Evolutionary conservation across 2,797 vertebrate genomes (phyloP).

Genomic region (Coregonus sp.): DNA sequence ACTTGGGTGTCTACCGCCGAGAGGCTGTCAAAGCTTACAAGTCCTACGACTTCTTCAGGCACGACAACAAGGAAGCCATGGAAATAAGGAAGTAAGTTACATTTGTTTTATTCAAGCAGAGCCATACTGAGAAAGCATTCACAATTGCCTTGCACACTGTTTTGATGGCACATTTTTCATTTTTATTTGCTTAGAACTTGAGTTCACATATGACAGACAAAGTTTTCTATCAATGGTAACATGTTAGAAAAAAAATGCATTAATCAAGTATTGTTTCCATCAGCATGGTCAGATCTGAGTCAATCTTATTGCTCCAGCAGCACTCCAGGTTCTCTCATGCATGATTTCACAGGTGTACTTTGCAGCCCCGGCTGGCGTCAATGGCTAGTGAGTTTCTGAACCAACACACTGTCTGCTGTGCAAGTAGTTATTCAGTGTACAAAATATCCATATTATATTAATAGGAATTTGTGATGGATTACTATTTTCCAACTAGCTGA

Average conservation of each 20-base stretch:
- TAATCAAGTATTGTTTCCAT: neutral
- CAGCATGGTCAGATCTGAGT: neutral
- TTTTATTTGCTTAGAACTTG: neutral
- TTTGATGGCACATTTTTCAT: neutral
- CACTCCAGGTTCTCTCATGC: neutral
- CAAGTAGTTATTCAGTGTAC: neutral
- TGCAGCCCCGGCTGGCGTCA: neutral
- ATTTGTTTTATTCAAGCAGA: neutral
- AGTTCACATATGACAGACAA: no score
- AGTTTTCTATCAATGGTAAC: neutral
- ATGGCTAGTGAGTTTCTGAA: neutral
- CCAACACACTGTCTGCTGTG: neutral
- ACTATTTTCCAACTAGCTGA: neutral
- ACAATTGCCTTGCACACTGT: neutral
- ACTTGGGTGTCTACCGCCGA: conserved; percentile 94
- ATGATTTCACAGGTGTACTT: neutral
- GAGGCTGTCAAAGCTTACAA: conserved; percentile 93
- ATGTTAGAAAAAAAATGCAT: neutral
- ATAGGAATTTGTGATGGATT: neutral
- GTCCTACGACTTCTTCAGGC: conserved; percentile 96
- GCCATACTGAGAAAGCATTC: neutral
- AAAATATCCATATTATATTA: neutral
- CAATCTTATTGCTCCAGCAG: neutral
- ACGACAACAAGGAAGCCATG: conserved; percentile 96
- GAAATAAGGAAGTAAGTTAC: conserved; percentile 91